These are phyloP conservation scores for Festucalex cinctus DNA, from an alignment of 2,113 vertebrate species.

Conservation along the genomic window DNA sequence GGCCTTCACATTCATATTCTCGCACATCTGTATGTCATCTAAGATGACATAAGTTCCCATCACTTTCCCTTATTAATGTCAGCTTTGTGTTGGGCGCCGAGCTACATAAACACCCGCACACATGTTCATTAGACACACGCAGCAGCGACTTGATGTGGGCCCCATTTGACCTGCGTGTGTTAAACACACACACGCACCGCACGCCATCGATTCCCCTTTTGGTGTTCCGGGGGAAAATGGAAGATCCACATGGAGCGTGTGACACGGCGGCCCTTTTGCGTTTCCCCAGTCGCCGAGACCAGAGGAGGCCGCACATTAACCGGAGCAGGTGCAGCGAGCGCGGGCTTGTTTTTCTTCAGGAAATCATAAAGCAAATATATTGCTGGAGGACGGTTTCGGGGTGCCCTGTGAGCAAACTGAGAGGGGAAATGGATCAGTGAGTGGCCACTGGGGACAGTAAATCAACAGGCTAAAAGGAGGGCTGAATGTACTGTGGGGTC, in stretches of 20 bases:
- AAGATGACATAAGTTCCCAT: conserved; percentile 67
- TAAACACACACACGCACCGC: conserved; percentile 69
- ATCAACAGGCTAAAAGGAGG: conserved; percentile 81
- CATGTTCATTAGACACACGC: conserved; percentile 71
- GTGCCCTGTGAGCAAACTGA: conserved; percentile 80
- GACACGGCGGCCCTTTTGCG: conserved; percentile 44
- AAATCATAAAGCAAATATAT: conserved; percentile 87
- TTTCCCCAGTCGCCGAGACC: conserved; percentile 56
- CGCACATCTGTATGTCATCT: conserved; percentile 68
- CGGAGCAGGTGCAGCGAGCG: conserved; percentile 77
- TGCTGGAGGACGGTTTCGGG: conserved; percentile 77
- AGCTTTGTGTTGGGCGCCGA: conserved; percentile 61
- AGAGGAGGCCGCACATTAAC: conserved; percentile 70
- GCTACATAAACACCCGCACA: conserved; percentile 73
- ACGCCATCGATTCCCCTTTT: conserved; percentile 39
- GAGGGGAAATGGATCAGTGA: conserved; percentile 80
- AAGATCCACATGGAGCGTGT: conserved; percentile 70
- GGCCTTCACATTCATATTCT: conserved; percentile 47
- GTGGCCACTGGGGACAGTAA: conserved; percentile 75
- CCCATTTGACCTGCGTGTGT: conserved; percentile 64
- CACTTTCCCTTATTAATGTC: conserved; percentile 74
- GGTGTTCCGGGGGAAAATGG: conserved; percentile 52
- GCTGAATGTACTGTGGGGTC: conserved; percentile 76
- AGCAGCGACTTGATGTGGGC: conserved; percentile 63
- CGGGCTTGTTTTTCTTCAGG: conserved; percentile 76